phyloP scores from a whole-genome alignment of 2,797 vertebrate genomes.

The Dicrostonyx torquatus region DNA sequence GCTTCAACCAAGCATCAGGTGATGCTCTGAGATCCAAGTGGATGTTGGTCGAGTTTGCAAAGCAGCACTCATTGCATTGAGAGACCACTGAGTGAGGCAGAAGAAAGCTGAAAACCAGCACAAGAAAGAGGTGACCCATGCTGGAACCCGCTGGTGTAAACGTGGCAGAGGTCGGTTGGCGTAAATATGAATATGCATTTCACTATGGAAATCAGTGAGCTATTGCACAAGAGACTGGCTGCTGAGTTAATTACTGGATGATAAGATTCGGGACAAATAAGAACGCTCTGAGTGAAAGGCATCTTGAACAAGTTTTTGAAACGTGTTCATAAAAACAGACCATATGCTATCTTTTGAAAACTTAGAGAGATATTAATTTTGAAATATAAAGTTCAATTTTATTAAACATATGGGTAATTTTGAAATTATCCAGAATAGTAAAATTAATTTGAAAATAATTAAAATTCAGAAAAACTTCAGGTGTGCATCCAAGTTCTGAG shows the following conservation, averaged over 20 bases:
- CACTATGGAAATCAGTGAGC: neutral
- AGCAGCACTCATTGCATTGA: neutral
- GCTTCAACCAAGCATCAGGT: neutral
- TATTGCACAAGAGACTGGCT: neutral
- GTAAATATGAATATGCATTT: neutral
- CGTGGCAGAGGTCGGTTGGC: neutral
- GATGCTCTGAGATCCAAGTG: neutral
- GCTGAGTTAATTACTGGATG: neutral
- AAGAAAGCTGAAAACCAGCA: neutral
- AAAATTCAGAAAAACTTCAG: slow-evolving; percentile 84
- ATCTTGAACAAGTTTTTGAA: slow-evolving; percentile 72
- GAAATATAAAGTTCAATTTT: slow-evolving; percentile 84
- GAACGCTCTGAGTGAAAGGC: slow-evolving; percentile 64
- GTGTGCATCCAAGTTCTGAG: slow-evolving; percentile 81
- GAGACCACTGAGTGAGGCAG: neutral
- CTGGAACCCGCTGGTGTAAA: neutral
- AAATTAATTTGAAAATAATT: slow-evolving; percentile 90
- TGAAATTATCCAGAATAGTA: slow-evolving; percentile 85
- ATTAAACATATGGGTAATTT: slow-evolving; percentile 83
- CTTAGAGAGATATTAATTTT: slow-evolving; percentile 79
- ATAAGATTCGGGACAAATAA: slow-evolving; percentile 71
- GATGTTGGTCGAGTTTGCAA: neutral
- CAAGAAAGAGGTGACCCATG: neutral
- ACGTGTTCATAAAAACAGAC: slow-evolving; percentile 81
- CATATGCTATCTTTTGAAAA: slow-evolving; percentile 82